Evolutionary conservation across 92 coral and sea anemone genomes (phyloP).

Genomic region (Bergia puertoricense): DNA sequence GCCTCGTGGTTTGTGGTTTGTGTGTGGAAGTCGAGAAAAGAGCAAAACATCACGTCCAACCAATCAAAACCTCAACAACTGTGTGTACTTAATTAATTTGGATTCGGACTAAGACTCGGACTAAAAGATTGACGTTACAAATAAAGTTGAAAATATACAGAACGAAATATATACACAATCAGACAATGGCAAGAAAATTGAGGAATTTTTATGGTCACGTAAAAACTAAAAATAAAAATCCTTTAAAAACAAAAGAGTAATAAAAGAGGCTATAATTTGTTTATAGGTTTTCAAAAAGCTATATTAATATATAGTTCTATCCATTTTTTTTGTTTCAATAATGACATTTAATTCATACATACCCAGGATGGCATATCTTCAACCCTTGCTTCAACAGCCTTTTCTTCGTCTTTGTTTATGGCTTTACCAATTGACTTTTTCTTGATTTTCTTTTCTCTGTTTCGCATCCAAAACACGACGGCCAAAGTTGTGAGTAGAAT

Average conservation of each 20-base stretch:
- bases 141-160: not conserved
- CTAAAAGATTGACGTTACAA: not conserved
- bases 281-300: not conserved
- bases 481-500: constrained; percentile 53
- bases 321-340: not conserved
- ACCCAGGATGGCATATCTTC: constrained; percentile 92
- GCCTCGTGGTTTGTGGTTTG: constrained; percentile 6
- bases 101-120: not conserved
- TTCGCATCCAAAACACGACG: constrained; percentile 54
- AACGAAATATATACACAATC: not conserved
- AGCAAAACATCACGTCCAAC: constrained; percentile 15
- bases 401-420: constrained; percentile 67
- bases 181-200: too few species aligned
- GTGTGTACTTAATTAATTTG: not conserved
- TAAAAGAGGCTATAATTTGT: not conserved
- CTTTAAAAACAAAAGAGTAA: not conserved
- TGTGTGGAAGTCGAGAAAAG: constrained; percentile 2
- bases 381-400: constrained; percentile 62
- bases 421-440: constrained; percentile 59
- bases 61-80: not conserved
- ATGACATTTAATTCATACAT: constrained; percentile 12
- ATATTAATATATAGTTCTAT: not conserved
- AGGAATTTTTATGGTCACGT: not conserved
- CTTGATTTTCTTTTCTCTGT: constrained; percentile 60
- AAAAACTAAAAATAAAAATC: not conserved